Percentiles rank a stretch among this genome's conserved stretches.
Conservation (phyloP, 1,140 invertebrate genomes). For the Oscheius sp. region DNA sequence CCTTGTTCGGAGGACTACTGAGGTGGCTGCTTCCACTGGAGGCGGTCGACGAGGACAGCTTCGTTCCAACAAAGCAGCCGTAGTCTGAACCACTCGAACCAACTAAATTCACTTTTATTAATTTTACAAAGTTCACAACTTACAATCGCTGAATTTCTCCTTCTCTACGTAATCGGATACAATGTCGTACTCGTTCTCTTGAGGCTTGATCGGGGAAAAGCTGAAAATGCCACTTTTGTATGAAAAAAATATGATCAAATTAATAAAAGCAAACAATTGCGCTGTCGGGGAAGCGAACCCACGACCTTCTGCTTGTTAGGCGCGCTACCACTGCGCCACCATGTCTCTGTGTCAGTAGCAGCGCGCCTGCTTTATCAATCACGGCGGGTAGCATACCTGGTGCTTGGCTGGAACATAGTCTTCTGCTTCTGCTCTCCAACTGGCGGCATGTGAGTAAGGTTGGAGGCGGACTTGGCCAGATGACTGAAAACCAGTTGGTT, state of each 20-base stretch:
- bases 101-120: not conserved
- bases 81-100: conserved; percentile 14
- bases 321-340: no score
- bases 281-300: no score
- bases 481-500: not conserved
- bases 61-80: conserved; percentile 1
- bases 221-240: no score
- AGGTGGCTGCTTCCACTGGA: conserved; percentile 18
- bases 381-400: no score
- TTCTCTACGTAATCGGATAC: conserved; percentile 46
- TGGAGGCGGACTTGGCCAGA: conserved; percentile 8
- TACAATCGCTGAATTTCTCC: conserved; percentile 31
- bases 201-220: conserved; percentile 8
- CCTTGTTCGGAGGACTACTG: not conserved
- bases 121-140: no score
- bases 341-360: no score
- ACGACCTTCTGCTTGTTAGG: no score
- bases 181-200: conserved; percentile 53
- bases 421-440: not conserved
- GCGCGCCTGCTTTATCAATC: no score
- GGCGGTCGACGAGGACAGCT: conserved; percentile 29
- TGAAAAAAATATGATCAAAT: no score
- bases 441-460: not conserved
- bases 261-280: no score
- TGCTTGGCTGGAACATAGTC: conserved; percentile 1